Evolutionary conservation across 35 echinoderm and acorn worm species (phyloP).

Genomic region (Eucidaris tribuloides): DNA sequence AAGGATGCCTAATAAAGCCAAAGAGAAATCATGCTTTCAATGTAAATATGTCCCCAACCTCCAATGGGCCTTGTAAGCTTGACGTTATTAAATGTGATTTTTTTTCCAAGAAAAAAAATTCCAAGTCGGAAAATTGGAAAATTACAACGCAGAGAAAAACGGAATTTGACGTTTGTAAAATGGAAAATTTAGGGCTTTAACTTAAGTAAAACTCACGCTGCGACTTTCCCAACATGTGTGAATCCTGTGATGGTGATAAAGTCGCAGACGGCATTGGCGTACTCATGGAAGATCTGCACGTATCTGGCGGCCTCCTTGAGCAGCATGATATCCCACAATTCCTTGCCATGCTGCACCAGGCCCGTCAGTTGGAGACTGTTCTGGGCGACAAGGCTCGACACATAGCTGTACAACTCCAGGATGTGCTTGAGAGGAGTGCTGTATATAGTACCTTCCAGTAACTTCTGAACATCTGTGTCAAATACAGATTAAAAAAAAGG

Average conservation of each 20-base stretch:
- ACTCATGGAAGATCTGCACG: slow-evolving; percentile 70
- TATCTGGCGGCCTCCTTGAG: slow-evolving; percentile 55
- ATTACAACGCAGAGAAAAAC: no score
- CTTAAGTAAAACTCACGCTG: slow-evolving; percentile 37
- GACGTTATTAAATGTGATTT: no score
- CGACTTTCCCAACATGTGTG: slow-evolving; percentile 71
- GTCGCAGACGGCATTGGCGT: slow-evolving; percentile 79
- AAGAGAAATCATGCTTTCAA: no score
- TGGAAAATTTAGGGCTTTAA: no score
- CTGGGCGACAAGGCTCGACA: slow-evolving; percentile 40
- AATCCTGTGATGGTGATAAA: slow-evolving; percentile 87
- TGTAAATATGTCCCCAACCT: no score
- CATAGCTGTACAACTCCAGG: slow-evolving; percentile 34
- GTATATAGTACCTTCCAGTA: slow-evolving; percentile 76
- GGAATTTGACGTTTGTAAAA: no score
- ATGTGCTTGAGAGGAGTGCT: slow-evolving; percentile 60
- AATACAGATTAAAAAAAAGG: no score
- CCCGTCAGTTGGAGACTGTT: slow-evolving; percentile 74
- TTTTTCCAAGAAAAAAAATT: no score
- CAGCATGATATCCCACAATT: slow-evolving; percentile 62
- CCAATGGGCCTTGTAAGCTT: no score
- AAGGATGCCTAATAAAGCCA: no score
- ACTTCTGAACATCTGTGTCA: slow-evolving; percentile 80
- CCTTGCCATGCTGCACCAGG: slow-evolving; percentile 64
- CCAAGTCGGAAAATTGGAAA: neutral